Percentiles rank a stretch among this genome's conserved stretches.
Evolutionary conservation across 2,113 vertebrate species (phyloP).

Genomic region (Pangasianodon hypophthalmus): DNA sequence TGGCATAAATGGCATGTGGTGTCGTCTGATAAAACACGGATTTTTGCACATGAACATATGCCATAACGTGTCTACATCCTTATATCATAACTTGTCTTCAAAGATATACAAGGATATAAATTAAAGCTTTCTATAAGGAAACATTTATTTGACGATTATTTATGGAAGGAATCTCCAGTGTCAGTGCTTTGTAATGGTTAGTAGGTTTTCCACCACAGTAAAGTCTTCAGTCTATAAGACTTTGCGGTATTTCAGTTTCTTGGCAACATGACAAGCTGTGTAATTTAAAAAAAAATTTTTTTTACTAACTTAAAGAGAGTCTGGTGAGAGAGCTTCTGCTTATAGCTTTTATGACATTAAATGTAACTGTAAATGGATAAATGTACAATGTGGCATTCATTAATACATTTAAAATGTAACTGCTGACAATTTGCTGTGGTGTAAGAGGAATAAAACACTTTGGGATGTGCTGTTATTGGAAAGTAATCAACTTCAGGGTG

Average conservation of each 20-base stretch:
- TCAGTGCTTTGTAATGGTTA: neutral
- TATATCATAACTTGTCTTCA: neutral
- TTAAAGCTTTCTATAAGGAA: neutral
- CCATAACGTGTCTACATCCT: neutral
- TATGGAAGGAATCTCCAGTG: neutral
- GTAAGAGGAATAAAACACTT: neutral
- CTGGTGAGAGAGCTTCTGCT: neutral
- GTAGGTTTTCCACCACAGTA: neutral
- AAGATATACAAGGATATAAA: neutral
- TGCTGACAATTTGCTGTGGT: neutral
- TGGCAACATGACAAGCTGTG: neutral
- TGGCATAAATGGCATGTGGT: neutral
- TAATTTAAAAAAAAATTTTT: too few species aligned
- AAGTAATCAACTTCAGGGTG: neutral
- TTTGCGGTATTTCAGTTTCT: too few species aligned
- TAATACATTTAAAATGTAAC: neutral
- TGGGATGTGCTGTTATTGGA: neutral
- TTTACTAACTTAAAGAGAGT: too few species aligned
- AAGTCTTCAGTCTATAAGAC: neutral
- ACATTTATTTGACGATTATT: neutral
- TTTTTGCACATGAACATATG: neutral
- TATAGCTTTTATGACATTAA: neutral
- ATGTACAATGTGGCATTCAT: neutral
- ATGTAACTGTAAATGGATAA: neutral
- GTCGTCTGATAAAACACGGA: too few species aligned